Conservation (phyloP, 2,113 vertebrate species). For the Poicephalus meyeri region DNA sequence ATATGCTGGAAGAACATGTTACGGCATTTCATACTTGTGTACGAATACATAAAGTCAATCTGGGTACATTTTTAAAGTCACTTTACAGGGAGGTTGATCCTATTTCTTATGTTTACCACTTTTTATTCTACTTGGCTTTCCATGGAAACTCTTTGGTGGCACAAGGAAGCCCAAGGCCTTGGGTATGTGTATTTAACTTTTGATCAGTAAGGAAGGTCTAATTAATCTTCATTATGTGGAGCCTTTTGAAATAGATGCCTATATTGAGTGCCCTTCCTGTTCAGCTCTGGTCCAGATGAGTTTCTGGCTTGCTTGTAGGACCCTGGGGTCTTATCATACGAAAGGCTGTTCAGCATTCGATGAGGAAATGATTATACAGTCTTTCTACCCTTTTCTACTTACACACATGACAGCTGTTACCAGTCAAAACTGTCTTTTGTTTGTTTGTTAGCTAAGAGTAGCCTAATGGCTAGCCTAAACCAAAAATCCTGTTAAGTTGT, state of each 20-base stretch:
- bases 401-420: conserved; percentile 1
- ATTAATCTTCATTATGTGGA: conserved; percentile 71
- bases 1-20: background rate
- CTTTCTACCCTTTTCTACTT: background rate
- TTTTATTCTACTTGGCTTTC: background rate
- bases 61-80: background rate
- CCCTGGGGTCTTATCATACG: conserved; percentile 42
- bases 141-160: background rate
- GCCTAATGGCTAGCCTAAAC: background rate
- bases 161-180: conserved; percentile 19
- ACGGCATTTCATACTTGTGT: fast-evolving
- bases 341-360: conserved; percentile 21
- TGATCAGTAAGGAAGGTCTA: conserved; percentile 21
- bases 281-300: conserved; percentile 49
- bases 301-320: conserved; percentile 44
- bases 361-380: conserved; percentile 41
- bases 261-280: conserved; percentile 51
- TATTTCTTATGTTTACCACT: background rate
- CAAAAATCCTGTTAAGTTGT: background rate
- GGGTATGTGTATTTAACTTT: conserved; percentile 42
- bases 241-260: conserved; percentile 62
- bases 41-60: background rate
- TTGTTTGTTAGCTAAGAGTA: background rate
- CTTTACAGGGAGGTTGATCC: background rate
- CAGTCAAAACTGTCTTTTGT: conserved; percentile 4